Percentiles rank a stretch among this genome's conserved stretches.
Conservation (phyloP, 2,797 vertebrate species). For the Phataginus tetradactyla region DNA sequence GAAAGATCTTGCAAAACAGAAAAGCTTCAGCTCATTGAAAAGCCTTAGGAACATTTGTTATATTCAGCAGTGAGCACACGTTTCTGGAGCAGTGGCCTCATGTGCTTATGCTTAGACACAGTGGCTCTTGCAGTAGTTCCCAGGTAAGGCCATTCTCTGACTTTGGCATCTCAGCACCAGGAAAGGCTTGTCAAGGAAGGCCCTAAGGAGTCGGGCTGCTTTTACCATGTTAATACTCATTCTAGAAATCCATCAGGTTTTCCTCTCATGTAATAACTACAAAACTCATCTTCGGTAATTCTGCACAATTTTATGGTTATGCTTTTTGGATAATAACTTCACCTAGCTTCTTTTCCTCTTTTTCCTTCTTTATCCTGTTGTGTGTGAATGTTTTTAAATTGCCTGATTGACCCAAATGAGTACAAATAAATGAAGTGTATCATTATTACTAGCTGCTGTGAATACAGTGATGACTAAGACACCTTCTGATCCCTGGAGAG, state of each 20-base stretch:
- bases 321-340: not conserved
- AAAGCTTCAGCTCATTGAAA: not conserved
- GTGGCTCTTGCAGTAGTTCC: not conserved
- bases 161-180: not conserved
- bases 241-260: not conserved
- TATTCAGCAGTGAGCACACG: not conserved
- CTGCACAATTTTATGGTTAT: not conserved
- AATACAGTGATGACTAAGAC: not conserved
- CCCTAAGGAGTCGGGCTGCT: not conserved
- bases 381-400: not conserved
- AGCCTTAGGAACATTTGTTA: accelerated
- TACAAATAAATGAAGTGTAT: not conserved
- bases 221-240: not conserved
- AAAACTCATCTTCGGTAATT: not conserved
- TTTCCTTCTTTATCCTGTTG: not conserved
- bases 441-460: not conserved
- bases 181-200: not conserved
- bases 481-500: not conserved
- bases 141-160: not conserved
- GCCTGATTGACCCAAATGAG: not conserved
- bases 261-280: not conserved
- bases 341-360: not conserved
- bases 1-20: not conserved
- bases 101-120: not conserved
- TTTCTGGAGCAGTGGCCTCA: not conserved